Conservation (phyloP, 1,140 invertebrate genomes). For the Colletes latitarsis region DNA sequence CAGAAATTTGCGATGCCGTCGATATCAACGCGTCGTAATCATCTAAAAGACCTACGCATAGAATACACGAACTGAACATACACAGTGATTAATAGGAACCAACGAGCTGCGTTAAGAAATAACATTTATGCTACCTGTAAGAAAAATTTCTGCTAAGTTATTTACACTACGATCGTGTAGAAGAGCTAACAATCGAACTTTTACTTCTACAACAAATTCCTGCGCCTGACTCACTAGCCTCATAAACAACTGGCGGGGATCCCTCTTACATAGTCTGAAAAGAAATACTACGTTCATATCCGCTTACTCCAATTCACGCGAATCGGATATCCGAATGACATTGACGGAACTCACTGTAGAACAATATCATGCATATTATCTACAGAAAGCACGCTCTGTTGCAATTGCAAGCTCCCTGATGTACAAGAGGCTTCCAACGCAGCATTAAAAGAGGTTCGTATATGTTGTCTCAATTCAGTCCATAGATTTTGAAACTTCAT, state of each 20-base stretch:
- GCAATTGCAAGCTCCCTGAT: slow-evolving; percentile 64
- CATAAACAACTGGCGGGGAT: slow-evolving; percentile 85
- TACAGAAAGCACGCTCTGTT: slow-evolving; percentile 65
- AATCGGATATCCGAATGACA: background rate
- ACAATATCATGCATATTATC: slow-evolving; percentile 67
- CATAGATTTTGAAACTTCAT: slow-evolving; percentile 82
- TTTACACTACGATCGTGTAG: slow-evolving; percentile 79
- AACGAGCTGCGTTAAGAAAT: slow-evolving; percentile 17
- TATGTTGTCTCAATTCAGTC: slow-evolving; percentile 82
- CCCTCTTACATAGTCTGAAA: slow-evolving; percentile 83
- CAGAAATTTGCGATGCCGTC: slow-evolving; percentile 82
- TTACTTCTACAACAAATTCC: slow-evolving; percentile 85
- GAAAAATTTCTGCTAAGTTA: slow-evolving; percentile 81
- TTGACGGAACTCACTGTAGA: slow-evolving; percentile 61
- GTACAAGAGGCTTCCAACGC: slow-evolving; percentile 74
- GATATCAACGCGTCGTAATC: slow-evolving; percentile 84
- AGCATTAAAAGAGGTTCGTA: slow-evolving; percentile 79
- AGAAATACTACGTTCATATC: slow-evolving; percentile 14
- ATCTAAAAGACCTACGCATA: slow-evolving; percentile 81
- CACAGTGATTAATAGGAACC: background rate
- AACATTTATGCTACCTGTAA: slow-evolving; percentile 77
- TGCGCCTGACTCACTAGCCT: slow-evolving; percentile 84
- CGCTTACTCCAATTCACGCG: background rate
- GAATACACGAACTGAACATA: slow-evolving; percentile 22
- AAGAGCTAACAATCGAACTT: slow-evolving; percentile 83